A percentile compares a stretch with the other conserved stretches of the same genome.
phyloP scores from a whole-genome alignment of 2,888 invertebrate species.

The Cosmopolites sordidus region DNA sequence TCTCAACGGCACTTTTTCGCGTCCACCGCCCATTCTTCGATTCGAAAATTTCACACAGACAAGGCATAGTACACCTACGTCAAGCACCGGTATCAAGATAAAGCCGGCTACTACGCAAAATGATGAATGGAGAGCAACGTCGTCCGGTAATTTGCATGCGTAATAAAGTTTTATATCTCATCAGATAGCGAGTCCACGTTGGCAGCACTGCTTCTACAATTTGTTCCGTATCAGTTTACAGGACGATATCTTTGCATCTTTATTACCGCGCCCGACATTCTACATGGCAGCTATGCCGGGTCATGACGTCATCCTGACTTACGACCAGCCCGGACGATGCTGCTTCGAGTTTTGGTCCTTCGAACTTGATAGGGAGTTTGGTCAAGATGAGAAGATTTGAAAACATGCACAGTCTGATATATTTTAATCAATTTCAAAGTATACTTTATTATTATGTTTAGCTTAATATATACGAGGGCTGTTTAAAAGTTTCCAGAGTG shows the following conservation, averaged over 20 bases:
- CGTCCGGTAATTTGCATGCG: conserved; percentile 28
- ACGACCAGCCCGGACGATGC: conserved; percentile 21
- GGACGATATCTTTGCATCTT: conserved; percentile 45
- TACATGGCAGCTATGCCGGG: conserved; percentile 38
- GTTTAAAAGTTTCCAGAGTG: too few relatives aligned
- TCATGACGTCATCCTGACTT: conserved; percentile 37
- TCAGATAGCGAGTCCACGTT: conserved; percentile 43
- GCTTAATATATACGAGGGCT: too few relatives aligned
- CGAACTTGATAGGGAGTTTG: too few relatives aligned
- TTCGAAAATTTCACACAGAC: conserved; percentile 2
- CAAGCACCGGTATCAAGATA: conserved; percentile 19
- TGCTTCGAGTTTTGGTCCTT: too few relatives aligned
- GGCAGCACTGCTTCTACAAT: conserved; percentile 45
- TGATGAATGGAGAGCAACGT: conserved; percentile 26
- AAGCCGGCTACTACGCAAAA: conserved; percentile 21
- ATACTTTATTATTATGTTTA: too few relatives aligned
- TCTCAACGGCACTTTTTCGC: too few relatives aligned
- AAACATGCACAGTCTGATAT: too few relatives aligned
- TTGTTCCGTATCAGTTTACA: conserved; percentile 48
- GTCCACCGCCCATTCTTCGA: too few relatives aligned
- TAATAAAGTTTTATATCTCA: conserved; percentile 38
- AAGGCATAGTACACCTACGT: conserved; percentile 20
- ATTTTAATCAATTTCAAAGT: too few relatives aligned
- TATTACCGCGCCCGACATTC: conserved; percentile 41
- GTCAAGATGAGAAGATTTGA: too few relatives aligned